These are phyloP conservation scores for Teleiodes luculella DNA, from an alignment of 2,888 invertebrate genomes.

Conservation along the genomic window DNA sequence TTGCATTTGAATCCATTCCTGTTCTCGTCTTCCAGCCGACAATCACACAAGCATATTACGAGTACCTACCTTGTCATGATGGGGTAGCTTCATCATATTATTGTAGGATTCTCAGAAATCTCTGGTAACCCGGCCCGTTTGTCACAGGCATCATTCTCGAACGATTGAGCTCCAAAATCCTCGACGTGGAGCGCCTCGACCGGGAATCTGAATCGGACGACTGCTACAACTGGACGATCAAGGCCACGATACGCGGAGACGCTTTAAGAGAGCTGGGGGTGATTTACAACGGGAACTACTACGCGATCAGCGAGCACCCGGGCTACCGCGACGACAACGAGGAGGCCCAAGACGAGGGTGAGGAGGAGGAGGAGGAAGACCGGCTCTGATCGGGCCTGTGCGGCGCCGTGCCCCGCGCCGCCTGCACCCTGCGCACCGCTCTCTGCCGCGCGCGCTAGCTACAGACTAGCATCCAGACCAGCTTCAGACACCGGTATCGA, in stretches of 20 bases:
- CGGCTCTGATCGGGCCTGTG: slow-evolving; percentile 79
- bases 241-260: slow-evolving; percentile 95
- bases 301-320: slow-evolving; percentile 96
- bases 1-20: too few relatives aligned
- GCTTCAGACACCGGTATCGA: slow-evolving; percentile 6
- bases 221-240: slow-evolving; percentile 98
- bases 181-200: slow-evolving; percentile 94
- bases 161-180: slow-evolving; percentile 93
- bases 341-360: slow-evolving; percentile 89
- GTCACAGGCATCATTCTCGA: slow-evolving; percentile 86
- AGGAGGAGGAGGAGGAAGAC: slow-evolving; percentile 90
- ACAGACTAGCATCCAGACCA: neutral
- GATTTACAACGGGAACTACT: slow-evolving; percentile 96
- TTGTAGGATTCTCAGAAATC: too few relatives aligned
- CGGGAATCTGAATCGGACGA: slow-evolving; percentile 95
- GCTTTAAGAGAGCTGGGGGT: slow-evolving; percentile 94
- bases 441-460: slow-evolving; percentile 50
- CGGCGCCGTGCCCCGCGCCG: slow-evolving; percentile 72
- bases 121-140: neutral
- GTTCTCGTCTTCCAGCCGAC: too few relatives aligned
- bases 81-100: too few relatives aligned
- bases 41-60: too few relatives aligned
- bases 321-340: slow-evolving; percentile 95
- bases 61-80: too few relatives aligned
- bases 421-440: slow-evolving; percentile 52